Evolutionary conservation across 2,888 invertebrate species (phyloP), one percentile per base, ranked within the genome.

Genomic region (Cephus runcator): DNA sequence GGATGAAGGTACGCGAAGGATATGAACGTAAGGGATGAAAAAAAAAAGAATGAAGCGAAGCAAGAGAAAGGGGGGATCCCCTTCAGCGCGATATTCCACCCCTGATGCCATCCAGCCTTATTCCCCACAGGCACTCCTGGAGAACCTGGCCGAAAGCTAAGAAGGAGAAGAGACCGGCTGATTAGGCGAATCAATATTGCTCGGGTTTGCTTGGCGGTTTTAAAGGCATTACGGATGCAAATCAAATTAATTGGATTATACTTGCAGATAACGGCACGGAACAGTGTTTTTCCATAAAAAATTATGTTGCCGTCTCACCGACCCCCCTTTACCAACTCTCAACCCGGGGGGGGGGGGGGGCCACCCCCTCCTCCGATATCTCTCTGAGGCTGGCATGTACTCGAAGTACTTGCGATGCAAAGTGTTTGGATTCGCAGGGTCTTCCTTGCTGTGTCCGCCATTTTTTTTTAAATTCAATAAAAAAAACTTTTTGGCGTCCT

Each of bases 201-300:
- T 73, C 23, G 35, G 73, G 31, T 31, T 75, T 31, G 56, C 79
- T 73, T 56, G 69, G 74, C 76, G 69, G 69, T 79, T 36, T 76
- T 73, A 68, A 69, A 31, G 77, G 73, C 78, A 84, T 83, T 84
- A 84, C 81, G 75, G 81, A 84, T 84, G 84, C 83, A 83, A 84
- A 84, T 83, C 80, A 76, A 78, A 79, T 78, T 83, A 82, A 84
- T 83, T 80, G 81, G 83, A 84, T 84, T 82, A 82, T 81, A 84
- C 84, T 84, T 84, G 84, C 82, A 84, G 83, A 84, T 84, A 69
- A n/a, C 73, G 73, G 23, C 30, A 15, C 23, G 73, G 31, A 69
- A 69, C 69, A 69, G 33, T 69, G 69, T 69, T 69, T 69, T 69
- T 69, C 69, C 69, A 69, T 69, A 69, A 69, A 69, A 69, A 69